Conservation (phyloP, 2,797 vertebrate species). For the Ptychadena robeensis region DNA sequence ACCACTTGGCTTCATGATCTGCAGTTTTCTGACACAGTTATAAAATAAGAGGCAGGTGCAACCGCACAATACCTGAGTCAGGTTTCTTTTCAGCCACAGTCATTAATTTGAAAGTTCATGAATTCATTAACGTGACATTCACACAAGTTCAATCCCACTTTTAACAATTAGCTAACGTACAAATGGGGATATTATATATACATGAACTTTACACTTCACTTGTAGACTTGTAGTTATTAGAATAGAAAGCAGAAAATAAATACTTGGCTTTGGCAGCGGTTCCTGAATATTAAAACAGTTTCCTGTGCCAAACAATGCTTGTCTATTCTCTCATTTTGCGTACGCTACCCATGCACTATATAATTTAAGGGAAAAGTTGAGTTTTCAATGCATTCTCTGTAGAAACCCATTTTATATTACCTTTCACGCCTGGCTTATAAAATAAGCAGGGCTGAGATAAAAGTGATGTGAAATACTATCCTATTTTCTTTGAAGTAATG, state of each 20-base stretch:
- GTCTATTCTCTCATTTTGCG: not conserved
- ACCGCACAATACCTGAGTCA: not conserved
- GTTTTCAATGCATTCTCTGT: too few species aligned
- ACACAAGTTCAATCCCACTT: not conserved
- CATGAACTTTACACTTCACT: not conserved
- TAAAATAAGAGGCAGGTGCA: not conserved
- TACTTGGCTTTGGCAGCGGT: not conserved
- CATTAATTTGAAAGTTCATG: constrained; percentile 1
- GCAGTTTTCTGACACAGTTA: not conserved
- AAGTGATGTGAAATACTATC: too few species aligned
- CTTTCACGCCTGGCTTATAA: too few species aligned
- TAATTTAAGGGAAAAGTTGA: not conserved
- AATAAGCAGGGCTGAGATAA: too few species aligned
- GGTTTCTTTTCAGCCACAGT: not conserved
- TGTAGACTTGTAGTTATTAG: not conserved
- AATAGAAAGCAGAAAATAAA: not conserved
- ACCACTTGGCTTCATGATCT: not conserved
- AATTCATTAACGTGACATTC: not conserved
- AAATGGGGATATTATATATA: not conserved
- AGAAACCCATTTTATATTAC: too few species aligned
- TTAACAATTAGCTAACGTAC: not conserved
- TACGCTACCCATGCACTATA: not conserved
- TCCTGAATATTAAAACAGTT: not conserved
- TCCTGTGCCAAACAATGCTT: not conserved
- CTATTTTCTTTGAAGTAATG: not conserved